These are phyloP conservation scores for Harlomillsia oculata DNA, from an alignment of 1,140 invertebrate genomes.

Conservation along the genomic window DNA sequence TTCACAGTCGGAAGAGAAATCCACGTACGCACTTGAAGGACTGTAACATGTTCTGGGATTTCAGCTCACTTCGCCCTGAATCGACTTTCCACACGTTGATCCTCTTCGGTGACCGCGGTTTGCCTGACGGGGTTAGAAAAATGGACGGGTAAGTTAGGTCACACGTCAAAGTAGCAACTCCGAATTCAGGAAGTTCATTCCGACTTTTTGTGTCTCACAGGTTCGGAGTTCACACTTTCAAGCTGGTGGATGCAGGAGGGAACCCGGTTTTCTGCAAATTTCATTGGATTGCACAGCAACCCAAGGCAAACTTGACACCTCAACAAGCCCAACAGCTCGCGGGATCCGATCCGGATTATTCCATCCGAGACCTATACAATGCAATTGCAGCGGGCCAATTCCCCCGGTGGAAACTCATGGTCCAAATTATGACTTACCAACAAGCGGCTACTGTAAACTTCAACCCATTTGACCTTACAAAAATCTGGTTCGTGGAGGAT, in stretches of 20 bases:
- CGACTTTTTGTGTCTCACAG: too few species aligned
- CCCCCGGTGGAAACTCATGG: slow-evolving; percentile 38
- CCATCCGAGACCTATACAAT: slow-evolving; percentile 10
- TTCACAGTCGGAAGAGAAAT: slow-evolving; percentile 47
- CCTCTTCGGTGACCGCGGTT: slow-evolving; percentile 47
- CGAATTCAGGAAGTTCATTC: too few species aligned
- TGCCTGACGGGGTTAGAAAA: slow-evolving; percentile 45
- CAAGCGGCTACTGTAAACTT: slow-evolving; percentile 47
- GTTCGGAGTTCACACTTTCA: slow-evolving; percentile 58
- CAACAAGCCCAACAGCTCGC: slow-evolving; percentile 44
- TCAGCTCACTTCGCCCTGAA: slow-evolving; percentile 46
- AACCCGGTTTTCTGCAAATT: slow-evolving; percentile 52
- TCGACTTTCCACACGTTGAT: slow-evolving; percentile 46
- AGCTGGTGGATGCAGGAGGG: slow-evolving; percentile 53
- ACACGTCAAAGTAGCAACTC: too few species aligned
- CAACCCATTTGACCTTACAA: slow-evolving; percentile 62
- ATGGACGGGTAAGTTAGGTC: slow-evolving; percentile 53
- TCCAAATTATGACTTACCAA: slow-evolving; percentile 47
- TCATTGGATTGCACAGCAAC: slow-evolving; percentile 56
- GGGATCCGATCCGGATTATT: slow-evolving; percentile 48
- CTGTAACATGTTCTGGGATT: slow-evolving; percentile 48
- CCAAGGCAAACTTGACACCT: slow-evolving; percentile 46
- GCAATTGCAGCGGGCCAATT: slow-evolving; percentile 3
- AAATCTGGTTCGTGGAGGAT: slow-evolving; percentile 47
- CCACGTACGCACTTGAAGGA: slow-evolving; percentile 69